A percentile compares a stretch with the other conserved stretches of the same genome.
phyloP scores from a whole-genome alignment of 2,797 vertebrate genomes.

The Sebastes iracundus region DNA sequence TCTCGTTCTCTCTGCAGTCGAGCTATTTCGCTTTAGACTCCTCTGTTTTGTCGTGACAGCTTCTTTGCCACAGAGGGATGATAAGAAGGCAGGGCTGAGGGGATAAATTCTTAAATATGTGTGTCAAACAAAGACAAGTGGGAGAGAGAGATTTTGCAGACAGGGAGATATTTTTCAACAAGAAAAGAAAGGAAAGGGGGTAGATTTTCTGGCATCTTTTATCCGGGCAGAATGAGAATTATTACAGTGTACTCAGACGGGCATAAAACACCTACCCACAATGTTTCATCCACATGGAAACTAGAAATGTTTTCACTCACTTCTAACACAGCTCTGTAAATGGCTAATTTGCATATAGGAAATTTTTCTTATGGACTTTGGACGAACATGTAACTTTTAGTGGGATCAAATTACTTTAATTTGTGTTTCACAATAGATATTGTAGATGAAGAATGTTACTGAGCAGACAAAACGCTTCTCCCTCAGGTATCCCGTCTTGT shows the following conservation, averaged over 20 bases:
- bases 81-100: constrained; percentile 34
- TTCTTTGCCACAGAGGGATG: constrained; percentile 16
- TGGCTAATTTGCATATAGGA: not conserved
- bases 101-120: constrained; percentile 47
- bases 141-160: constrained; percentile 25
- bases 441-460: not conserved
- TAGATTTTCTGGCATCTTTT: constrained; percentile 28
- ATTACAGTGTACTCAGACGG: not conserved
- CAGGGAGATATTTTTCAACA: constrained; percentile 35
- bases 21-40: constrained; percentile 14
- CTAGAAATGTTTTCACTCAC: not conserved
- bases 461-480: not conserved
- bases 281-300: constrained; percentile 5
- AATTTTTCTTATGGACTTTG: not conserved
- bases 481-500: too few relatives aligned
- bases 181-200: not conserved
- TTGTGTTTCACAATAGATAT: not conserved
- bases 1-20: not conserved
- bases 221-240: constrained; percentile 31
- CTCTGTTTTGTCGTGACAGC: constrained; percentile 11
- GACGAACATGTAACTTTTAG: too few relatives aligned
- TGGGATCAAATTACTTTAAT: not conserved
- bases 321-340: not conserved
- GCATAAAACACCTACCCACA: constrained; percentile 9
- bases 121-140: constrained; percentile 47